These are phyloP conservation scores for Apus apus DNA, from an alignment of 2,113 vertebrate genomes.

Conservation along the genomic window DNA sequence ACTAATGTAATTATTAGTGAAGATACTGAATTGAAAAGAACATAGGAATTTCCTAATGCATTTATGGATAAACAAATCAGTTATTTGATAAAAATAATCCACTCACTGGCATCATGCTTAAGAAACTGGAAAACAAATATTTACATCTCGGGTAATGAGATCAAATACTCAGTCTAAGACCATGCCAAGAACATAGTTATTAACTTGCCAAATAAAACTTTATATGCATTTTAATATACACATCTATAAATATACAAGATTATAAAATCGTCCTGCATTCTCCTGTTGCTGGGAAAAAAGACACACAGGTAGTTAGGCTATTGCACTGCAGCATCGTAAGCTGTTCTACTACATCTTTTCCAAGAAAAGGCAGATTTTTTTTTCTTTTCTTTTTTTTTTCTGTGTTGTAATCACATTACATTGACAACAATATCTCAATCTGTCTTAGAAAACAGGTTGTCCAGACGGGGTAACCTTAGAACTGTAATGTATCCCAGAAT, in stretches of 20 bases:
- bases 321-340: background rate
- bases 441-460: background rate
- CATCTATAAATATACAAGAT: background rate
- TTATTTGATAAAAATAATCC: background rate
- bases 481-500: background rate
- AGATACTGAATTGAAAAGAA: background rate
- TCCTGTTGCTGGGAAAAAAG: background rate
- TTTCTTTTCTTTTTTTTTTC: background rate
- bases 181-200: background rate
- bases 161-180: background rate
- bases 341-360: background rate
- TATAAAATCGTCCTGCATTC: background rate
- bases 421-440: background rate
- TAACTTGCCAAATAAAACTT: background rate
- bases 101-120: background rate
- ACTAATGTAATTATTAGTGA: background rate
- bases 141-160: background rate
- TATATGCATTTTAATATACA: background rate
- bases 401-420: accelerated
- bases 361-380: accelerated
- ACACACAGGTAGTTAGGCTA: background rate
- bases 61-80: background rate
- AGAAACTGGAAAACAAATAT: background rate
- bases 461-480: background rate
- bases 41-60: background rate